These are phyloP conservation scores for Cyphomyrus discorhynchus DNA, from an alignment of 2,113 vertebrate genomes.

Conservation along the genomic window DNA sequence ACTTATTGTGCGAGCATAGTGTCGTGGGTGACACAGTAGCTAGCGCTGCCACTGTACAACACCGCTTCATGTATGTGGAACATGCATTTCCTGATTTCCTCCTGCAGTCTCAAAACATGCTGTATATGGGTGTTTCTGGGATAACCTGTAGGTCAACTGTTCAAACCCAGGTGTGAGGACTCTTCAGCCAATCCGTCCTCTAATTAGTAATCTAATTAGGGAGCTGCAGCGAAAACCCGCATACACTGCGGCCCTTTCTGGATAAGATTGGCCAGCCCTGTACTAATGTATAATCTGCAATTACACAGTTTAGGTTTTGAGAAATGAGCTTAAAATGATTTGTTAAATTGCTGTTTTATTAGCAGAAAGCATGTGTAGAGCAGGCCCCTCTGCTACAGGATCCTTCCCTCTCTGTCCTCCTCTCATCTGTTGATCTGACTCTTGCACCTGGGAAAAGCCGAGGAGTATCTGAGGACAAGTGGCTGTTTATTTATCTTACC, in stretches of 20 bases:
- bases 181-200: too few relatives aligned
- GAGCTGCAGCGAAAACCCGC: too few relatives aligned
- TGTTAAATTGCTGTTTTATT: background rate
- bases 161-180: too few relatives aligned
- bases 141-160: too few relatives aligned
- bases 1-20: background rate
- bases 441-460: background rate
- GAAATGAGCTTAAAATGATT: background rate
- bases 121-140: background rate
- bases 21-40: background rate
- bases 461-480: background rate
- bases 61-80: background rate
- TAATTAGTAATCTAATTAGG: too few relatives aligned
- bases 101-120: background rate
- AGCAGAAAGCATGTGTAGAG: background rate
- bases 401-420: conserved; percentile 56
- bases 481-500: background rate
- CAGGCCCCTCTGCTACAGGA: background rate
- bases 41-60: background rate
- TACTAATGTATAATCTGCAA: background rate
- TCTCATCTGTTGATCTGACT: conserved; percentile 42
- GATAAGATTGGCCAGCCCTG: too few relatives aligned
- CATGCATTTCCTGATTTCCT: background rate
- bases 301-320: background rate
- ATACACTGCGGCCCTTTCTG: too few relatives aligned